These are phyloP conservation scores for Rhamphomyia laevipes DNA, from an alignment of 2,888 invertebrate genomes.

Conservation along the genomic window DNA sequence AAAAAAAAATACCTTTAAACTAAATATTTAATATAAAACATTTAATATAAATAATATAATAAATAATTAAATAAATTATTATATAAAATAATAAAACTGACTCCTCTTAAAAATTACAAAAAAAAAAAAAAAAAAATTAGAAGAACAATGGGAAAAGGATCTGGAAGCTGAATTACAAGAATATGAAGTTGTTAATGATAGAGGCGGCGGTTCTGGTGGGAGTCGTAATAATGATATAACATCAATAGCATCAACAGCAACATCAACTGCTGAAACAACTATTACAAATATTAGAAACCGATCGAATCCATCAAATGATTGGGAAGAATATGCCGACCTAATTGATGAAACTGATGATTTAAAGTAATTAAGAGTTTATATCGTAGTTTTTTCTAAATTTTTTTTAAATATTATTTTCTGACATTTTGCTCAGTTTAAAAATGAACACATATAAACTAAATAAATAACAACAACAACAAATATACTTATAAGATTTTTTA, in stretches of 20 bases:
- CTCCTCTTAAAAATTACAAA: not conserved
- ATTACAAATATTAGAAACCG: conserved; percentile 32
- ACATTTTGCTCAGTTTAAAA: too few species aligned
- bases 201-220: conserved; percentile 20
- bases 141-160: conserved; percentile 95
- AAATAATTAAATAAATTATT: not conserved
- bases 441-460: too few species aligned
- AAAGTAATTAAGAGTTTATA: conserved; percentile 40
- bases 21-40: not conserved
- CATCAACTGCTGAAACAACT: conserved; percentile 22
- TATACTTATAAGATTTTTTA: too few species aligned
- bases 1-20: not conserved
- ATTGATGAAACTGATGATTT: conserved; percentile 40
- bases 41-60: not conserved
- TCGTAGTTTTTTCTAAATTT: conserved; percentile 40
- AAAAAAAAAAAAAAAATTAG: conserved; percentile 25
- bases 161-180: conserved; percentile 90
- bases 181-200: conserved; percentile 74
- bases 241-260: not conserved
- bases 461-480: too few species aligned
- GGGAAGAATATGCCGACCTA: conserved; percentile 38
- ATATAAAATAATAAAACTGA: conserved; percentile 4
- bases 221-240: conserved; percentile 6
- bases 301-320: conserved; percentile 30
- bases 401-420: conserved; percentile 23